Conservation (phyloP, 2,113 vertebrate genomes). For the Malurus melanocephalus region DNA sequence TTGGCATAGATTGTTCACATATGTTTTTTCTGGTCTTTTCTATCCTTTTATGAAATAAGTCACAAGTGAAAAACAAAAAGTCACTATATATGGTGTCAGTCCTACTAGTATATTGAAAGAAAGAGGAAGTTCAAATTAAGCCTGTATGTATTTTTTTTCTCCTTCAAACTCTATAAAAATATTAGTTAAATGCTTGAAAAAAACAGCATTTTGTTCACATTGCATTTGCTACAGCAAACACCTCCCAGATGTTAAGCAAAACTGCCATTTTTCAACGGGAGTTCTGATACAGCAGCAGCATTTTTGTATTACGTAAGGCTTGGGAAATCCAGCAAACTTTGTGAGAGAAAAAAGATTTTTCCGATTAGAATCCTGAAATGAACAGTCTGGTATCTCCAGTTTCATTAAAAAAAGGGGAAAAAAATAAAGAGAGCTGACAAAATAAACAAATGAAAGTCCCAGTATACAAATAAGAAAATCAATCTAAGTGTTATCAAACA, state of each 20-base stretch:
- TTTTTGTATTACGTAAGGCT: neutral
- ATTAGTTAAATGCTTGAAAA: neutral
- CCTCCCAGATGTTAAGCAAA: neutral
- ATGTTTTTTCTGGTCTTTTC: neutral
- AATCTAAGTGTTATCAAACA: neutral
- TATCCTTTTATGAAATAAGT: neutral
- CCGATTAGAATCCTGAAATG: neutral
- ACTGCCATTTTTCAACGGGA: neutral
- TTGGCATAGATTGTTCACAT: neutral
- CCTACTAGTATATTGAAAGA: neutral
- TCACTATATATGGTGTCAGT: neutral
- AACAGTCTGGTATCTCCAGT: neutral
- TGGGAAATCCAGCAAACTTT: neutral
- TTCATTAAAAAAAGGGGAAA: neutral
- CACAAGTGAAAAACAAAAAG: neutral
- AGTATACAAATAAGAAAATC: neutral
- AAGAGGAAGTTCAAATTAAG: neutral
- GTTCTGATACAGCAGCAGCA: neutral
- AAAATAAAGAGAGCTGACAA: fast-evolving
- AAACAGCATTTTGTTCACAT: neutral
- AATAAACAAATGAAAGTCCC: neutral
- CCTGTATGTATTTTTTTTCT: neutral
- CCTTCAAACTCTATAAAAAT: neutral
- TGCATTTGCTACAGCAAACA: neutral
- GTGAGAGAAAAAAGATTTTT: neutral